Evolutionary conservation across 2,113 vertebrate genomes (phyloP).

Genomic region (Sceloporus undulatus): DNA sequence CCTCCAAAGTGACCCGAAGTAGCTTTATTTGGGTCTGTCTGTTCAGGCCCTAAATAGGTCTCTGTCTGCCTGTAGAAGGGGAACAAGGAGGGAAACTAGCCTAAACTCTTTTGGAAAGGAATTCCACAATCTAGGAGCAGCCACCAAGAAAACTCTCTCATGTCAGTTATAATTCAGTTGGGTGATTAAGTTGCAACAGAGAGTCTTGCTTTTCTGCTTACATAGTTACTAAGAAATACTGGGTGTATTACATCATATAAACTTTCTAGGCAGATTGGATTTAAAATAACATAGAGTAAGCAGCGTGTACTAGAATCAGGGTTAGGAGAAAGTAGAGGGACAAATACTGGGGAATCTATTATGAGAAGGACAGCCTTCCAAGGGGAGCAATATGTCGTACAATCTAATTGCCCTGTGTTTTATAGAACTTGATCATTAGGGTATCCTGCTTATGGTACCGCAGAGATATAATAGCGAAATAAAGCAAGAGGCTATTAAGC

Average conservation of each 20-base stretch:
- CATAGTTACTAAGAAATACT: neutral
- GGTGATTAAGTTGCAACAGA: neutral
- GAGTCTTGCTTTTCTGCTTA: neutral
- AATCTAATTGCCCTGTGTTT: slow-evolving; percentile 83
- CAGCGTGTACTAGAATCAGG: slow-evolving; percentile 33
- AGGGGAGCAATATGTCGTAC: slow-evolving; percentile 78
- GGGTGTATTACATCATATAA: neutral
- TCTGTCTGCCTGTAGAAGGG: too few relatives aligned
- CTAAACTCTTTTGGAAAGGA: too few relatives aligned
- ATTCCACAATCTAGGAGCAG: too few relatives aligned
- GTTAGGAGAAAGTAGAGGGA: slow-evolving; percentile 47
- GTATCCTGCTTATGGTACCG: slow-evolving; percentile 79
- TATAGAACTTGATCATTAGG: slow-evolving; percentile 84
- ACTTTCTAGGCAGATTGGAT: neutral
- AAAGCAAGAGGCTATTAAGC: slow-evolving; percentile 86
- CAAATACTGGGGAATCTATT: slow-evolving; percentile 47
- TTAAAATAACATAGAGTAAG: slow-evolving; percentile 45
- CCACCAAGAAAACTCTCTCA: too few relatives aligned
- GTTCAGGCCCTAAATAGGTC: too few relatives aligned
- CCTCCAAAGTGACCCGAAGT: too few relatives aligned
- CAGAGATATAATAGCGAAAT: slow-evolving; percentile 83
- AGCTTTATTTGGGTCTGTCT: too few relatives aligned
- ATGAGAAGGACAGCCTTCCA: slow-evolving; percentile 73
- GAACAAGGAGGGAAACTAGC: too few relatives aligned
- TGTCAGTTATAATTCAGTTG: neutral